Conservation (phyloP, 2,797 vertebrate species). For the Sebastes miniatus region DNA sequence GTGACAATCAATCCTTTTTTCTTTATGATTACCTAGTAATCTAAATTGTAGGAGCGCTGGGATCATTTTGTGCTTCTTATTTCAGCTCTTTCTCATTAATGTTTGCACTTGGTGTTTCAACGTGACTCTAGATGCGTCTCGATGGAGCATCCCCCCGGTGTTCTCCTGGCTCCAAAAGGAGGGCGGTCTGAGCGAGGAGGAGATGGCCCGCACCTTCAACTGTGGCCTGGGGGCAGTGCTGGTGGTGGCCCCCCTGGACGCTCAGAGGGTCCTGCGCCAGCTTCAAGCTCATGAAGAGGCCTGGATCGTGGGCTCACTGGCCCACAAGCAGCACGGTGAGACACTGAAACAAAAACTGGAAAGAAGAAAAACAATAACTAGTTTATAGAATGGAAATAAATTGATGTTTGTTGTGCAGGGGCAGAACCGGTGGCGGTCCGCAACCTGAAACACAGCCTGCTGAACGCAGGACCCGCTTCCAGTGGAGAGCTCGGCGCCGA, state of each 20-base stretch:
- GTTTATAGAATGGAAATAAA: no score
- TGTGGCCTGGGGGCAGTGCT: slow-evolving; percentile 92
- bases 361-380: no score
- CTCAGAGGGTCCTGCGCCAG: slow-evolving; percentile 83
- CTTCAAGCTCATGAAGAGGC: slow-evolving; percentile 82
- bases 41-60: background rate
- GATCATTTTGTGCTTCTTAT: background rate
- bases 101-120: background rate
- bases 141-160: slow-evolving; percentile 89
- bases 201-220: slow-evolving; percentile 95
- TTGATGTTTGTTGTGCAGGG: slow-evolving; percentile 47
- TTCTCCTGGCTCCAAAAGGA: slow-evolving; percentile 93
- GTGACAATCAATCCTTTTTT: background rate
- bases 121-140: slow-evolving; percentile 84
- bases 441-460: slow-evolving; percentile 76
- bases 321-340: slow-evolving; percentile 81
- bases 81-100: background rate
- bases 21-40: background rate
- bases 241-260: slow-evolving; percentile 83
- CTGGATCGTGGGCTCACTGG: slow-evolving; percentile 90
- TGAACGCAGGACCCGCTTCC: slow-evolving; percentile 25
- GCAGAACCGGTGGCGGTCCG: slow-evolving; percentile 72
- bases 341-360: no score
- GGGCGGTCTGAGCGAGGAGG: slow-evolving; percentile 89
- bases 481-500: background rate